Conservation (phyloP, 2,888 invertebrate genomes). For the Ophion costatus region DNA sequence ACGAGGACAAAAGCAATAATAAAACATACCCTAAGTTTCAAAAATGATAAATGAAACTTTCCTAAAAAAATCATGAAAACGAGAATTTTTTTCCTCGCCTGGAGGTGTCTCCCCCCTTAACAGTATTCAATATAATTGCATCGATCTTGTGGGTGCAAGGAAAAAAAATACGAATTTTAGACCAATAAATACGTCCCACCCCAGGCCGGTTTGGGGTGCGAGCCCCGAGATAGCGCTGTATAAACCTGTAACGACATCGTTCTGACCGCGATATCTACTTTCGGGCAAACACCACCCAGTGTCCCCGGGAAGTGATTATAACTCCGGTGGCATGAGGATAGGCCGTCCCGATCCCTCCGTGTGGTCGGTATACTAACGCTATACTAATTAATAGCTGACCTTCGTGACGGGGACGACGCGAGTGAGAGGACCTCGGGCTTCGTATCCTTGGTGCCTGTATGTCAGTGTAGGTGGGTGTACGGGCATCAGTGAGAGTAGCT, state of each 20-base stretch:
- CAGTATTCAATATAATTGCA: not conserved
- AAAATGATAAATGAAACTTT: too few relatives aligned
- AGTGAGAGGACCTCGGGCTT: not conserved
- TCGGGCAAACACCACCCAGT: conserved; percentile 2
- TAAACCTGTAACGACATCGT: conserved; percentile 10
- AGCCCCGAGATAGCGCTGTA: conserved; percentile 3
- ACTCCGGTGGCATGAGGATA: conserved; percentile 25
- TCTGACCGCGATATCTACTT: conserved; percentile 1
- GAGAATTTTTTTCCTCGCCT: too few relatives aligned
- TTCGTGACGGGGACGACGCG: conserved; percentile 47
- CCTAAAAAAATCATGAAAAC: too few relatives aligned
- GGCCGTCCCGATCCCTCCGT: conserved; percentile 9
- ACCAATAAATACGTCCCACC: not conserved
- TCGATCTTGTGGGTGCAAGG: not conserved
- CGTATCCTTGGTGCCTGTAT: not conserved
- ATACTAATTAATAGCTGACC: conserved; percentile 50
- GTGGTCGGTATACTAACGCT: conserved; percentile 38
- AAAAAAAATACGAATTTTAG: not conserved
- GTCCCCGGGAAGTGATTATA: conserved; percentile 8
- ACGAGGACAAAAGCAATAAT: too few relatives aligned
- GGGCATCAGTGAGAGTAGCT: not conserved
- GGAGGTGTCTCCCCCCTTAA: not conserved
- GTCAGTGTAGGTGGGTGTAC: not conserved
- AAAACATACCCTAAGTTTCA: too few relatives aligned
- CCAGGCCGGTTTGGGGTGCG: not conserved